Percentiles rank a stretch among this genome's conserved stretches.
phyloP scores from a whole-genome alignment of 2,797 vertebrate species.

The Euthynnus affinis region DNA sequence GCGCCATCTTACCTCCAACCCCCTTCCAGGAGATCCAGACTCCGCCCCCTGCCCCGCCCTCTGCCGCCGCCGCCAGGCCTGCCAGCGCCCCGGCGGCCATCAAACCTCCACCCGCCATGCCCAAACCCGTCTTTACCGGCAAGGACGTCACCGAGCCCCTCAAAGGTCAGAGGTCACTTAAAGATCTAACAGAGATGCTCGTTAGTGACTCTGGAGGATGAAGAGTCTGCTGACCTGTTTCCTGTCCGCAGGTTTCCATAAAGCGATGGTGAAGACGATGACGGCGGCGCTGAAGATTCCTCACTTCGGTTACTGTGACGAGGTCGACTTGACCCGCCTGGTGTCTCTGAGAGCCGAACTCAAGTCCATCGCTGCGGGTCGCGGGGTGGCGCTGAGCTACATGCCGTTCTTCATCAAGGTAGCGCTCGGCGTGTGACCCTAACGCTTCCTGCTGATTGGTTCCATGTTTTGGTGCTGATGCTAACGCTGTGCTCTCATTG shows the following conservation, averaged over 20 bases:
- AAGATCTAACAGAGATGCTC: not conserved
- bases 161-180: slow-evolving; percentile 85
- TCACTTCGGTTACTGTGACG: slow-evolving; percentile 96
- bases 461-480: too few relatives aligned
- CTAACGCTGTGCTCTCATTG: slow-evolving; percentile 42
- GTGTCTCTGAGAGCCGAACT: slow-evolving; percentile 89
- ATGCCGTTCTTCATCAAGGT: slow-evolving; percentile 99
- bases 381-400: slow-evolving; percentile 92
- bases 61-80: slow-evolving; percentile 40
- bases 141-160: slow-evolving; percentile 92
- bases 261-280: slow-evolving; percentile 97
- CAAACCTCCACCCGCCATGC: slow-evolving; percentile 66
- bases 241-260: slow-evolving; percentile 90
- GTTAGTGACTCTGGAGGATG: too few relatives aligned
- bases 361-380: slow-evolving; percentile 80
- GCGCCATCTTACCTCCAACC: slow-evolving; percentile 94
- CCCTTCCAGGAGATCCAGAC: slow-evolving; percentile 89
- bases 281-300: slow-evolving; percentile 93
- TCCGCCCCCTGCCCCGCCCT: slow-evolving; percentile 60
- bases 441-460: not conserved
- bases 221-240: too few relatives aligned
- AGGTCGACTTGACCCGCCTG: slow-evolving; percentile 92
- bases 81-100: slow-evolving; percentile 57
- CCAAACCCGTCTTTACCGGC: slow-evolving; percentile 88
- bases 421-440: too few relatives aligned